These are phyloP conservation scores for Melikaiella ostensackeni DNA, from an alignment of 2,888 invertebrate species.

Conservation along the genomic window DNA sequence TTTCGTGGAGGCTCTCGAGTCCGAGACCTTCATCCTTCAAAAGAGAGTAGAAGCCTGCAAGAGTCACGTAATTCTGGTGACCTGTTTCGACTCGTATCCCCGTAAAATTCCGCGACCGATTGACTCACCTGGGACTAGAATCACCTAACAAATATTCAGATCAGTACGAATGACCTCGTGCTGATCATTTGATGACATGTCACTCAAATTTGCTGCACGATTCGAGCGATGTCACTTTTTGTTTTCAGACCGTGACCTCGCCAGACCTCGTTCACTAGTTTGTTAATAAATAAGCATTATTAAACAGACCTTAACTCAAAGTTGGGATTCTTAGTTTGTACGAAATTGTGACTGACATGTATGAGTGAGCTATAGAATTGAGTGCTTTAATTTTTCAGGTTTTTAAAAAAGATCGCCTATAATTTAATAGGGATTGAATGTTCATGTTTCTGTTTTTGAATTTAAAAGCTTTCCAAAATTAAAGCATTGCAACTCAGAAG, in stretches of 20 bases:
- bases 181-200: conserved; percentile 60
- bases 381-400: conserved; percentile 15
- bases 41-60: conserved; percentile 80
- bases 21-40: conserved; percentile 79
- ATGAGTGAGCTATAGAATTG: conserved; percentile 14
- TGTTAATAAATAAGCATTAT: background rate
- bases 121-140: conserved; percentile 61
- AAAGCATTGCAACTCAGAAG: conserved; percentile 26
- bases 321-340: conserved; percentile 33
- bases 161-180: conserved; percentile 68
- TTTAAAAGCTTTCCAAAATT: conserved; percentile 26
- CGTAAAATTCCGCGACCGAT: conserved; percentile 55
- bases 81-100: conserved; percentile 77
- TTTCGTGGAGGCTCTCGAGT: conserved; percentile 79
- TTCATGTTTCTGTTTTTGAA: background rate
- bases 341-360: conserved; percentile 32
- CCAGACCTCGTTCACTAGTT: background rate
- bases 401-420: background rate
- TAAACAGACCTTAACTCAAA: background rate
- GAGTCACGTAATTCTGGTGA: conserved; percentile 79
- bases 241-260: background rate
- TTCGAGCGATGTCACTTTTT: background rate
- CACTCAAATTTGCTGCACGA: conserved; percentile 17
- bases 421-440: background rate
- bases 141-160: conserved; percentile 70